Percentiles rank a stretch among this genome's conserved stretches.
Evolutionary conservation across 1,140 invertebrate species (phyloP).

Genomic region (Drosophila pseudoananassae): DNA sequence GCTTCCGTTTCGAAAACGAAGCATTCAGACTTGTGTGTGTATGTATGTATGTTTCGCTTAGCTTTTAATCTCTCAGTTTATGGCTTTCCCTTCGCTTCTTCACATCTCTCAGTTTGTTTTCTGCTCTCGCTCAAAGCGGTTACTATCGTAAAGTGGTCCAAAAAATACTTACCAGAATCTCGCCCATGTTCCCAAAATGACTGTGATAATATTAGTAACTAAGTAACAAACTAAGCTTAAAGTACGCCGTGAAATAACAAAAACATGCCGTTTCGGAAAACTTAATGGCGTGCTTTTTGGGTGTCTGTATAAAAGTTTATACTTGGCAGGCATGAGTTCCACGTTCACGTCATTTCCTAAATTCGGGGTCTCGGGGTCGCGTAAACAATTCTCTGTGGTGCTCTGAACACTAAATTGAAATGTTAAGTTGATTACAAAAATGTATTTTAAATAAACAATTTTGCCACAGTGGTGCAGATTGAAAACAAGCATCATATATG

Average conservation of each 20-base stretch:
- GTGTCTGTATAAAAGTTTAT: not conserved
- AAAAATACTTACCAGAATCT: not conserved
- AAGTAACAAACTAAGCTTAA: not conserved
- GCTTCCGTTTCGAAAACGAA: not conserved
- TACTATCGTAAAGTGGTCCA: not conserved
- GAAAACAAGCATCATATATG: not conserved
- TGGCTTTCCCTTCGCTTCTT: not conserved
- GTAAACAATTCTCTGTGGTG: not conserved
- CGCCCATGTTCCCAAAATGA: not conserved
- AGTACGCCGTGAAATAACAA: not conserved
- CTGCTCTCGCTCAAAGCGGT: not conserved
- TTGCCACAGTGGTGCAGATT: too few relatives aligned
- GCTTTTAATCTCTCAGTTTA: not conserved
- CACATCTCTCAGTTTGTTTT: not conserved
- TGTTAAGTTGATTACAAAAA: too few relatives aligned
- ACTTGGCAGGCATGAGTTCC: not conserved
- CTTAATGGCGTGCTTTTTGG: not conserved
- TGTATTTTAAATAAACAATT: too few relatives aligned
- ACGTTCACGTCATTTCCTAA: not conserved
- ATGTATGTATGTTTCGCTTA: not conserved
- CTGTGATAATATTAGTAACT: not conserved
- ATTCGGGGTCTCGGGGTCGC: too few relatives aligned
- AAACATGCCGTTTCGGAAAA: not conserved
- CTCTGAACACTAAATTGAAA: not conserved
- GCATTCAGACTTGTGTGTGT: too few relatives aligned